Evolutionary conservation across 1,140 invertebrate genomes (phyloP).

Genomic region (Drosophila suzukii): DNA sequence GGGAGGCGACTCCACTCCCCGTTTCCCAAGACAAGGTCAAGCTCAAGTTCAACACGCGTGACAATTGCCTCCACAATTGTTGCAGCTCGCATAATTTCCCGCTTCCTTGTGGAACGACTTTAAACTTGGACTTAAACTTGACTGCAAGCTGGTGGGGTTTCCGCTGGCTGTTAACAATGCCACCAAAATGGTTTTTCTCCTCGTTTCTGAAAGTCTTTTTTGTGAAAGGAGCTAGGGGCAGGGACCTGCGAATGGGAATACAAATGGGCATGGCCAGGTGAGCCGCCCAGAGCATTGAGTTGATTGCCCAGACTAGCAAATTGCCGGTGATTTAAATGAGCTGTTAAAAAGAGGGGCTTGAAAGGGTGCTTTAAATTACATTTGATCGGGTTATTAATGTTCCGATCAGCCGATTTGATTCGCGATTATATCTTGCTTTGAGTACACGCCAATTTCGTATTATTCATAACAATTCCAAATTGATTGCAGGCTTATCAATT

Average conservation of each 20-base stretch:
- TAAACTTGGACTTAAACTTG: slow-evolving; percentile 30
- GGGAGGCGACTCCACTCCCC: slow-evolving; percentile 24
- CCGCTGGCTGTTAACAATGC: slow-evolving; percentile 56
- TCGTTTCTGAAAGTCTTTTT: slow-evolving; percentile 40
- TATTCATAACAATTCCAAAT: slow-evolving; percentile 6
- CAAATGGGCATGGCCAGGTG: slow-evolving; percentile 24
- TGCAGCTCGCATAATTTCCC: slow-evolving; percentile 52
- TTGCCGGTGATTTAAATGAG: slow-evolving; percentile 21
- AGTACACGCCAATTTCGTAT: slow-evolving; percentile 7
- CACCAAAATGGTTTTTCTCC: slow-evolving; percentile 28
- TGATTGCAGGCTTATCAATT: slow-evolving; percentile 8
- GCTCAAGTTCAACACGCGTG: slow-evolving; percentile 74
- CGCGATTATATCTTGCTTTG: not conserved
- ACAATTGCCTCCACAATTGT: slow-evolving; percentile 45
- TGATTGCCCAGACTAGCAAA: slow-evolving; percentile 26
- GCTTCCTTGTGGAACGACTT: slow-evolving; percentile 64
- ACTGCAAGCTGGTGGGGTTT: slow-evolving; percentile 34
- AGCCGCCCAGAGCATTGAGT: slow-evolving; percentile 42
- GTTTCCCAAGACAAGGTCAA: slow-evolving; percentile 68
- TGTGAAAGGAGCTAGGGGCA: slow-evolving; percentile 60
- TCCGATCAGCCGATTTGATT: slow-evolving; percentile 4
- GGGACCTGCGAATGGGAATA: slow-evolving; percentile 25
- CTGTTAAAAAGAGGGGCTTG: not conserved
- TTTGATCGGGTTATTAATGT: slow-evolving; percentile 8
- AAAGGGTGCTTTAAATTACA: slow-evolving; percentile 28